Conservation (phyloP, 2,888 invertebrate species). For the Tetanocera ferruginea region DNA sequence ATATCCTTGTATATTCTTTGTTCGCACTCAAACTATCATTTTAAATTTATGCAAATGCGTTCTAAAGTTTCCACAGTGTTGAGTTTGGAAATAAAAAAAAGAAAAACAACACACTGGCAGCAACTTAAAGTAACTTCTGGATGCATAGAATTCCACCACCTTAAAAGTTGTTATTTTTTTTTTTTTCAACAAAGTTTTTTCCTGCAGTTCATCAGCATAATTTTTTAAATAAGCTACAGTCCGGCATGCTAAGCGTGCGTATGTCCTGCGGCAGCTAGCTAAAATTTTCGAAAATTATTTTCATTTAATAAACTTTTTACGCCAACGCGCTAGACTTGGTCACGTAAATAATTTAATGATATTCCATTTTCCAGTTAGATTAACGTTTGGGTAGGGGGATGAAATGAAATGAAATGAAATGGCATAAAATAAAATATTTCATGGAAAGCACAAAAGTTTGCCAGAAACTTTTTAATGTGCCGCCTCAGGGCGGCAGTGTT, state of each 20-base stretch:
- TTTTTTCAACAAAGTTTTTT: neutral
- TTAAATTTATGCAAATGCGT: slow-evolving; percentile 23
- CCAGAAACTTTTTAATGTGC: neutral
- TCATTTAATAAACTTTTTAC: neutral
- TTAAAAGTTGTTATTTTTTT: neutral
- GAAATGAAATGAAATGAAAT: too few relatives aligned
- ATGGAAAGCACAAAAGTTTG: too few relatives aligned
- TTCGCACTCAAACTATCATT: slow-evolving; percentile 10
- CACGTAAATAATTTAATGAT: neutral
- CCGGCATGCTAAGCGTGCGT: neutral
- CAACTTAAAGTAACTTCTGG: too few relatives aligned
- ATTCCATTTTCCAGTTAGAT: neutral
- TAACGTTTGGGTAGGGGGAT: too few relatives aligned
- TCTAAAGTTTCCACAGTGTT: neutral
- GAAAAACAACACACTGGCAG: too few relatives aligned
- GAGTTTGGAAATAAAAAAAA: neutral
- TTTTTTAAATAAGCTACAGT: too few relatives aligned
- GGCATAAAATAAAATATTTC: too few relatives aligned
- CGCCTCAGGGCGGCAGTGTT: neutral
- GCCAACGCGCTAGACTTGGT: neutral
- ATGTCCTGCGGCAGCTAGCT: neutral
- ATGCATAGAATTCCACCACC: too few relatives aligned
- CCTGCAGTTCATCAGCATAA: too few relatives aligned
- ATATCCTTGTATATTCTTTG: neutral
- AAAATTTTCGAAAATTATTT: neutral